Evolutionary conservation across 2,888 invertebrate genomes (phyloP), one percentile per base, ranked within the genome.

Genomic region (Ennomos erosarius): DNA sequence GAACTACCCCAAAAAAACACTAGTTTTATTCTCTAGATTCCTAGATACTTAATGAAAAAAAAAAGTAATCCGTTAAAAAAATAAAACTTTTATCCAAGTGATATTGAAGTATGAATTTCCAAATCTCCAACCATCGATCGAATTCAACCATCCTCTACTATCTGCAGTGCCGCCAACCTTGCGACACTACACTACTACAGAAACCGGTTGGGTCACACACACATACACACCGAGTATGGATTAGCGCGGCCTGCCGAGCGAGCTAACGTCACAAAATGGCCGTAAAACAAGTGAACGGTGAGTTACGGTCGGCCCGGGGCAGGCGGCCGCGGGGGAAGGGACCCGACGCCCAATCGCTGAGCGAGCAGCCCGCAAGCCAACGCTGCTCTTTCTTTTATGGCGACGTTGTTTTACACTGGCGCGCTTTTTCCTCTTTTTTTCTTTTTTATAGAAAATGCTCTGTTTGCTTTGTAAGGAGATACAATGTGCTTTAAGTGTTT

Each of bases 231-330:
- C 73, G 68, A 69, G 82, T 82, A 83, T 86, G 87, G 85, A 87
- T 88, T 87, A 87, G 85, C 84, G 82, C 84, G 86, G 82, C 82
- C 83, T 83, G 89, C 86, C 86, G 84, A 81, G 86, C 86, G 80
- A 79, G 86, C 87, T 85, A 88, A 89, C 91, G 92, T 91, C 91
- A 92, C 91, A 92, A 92, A 89, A 92, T 92, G 85, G 90, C 90
- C 88, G 85, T 92, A 91, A 91, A 91, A 87, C 92, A 90, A 92
- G 91, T 90, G 91, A 92, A 92, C 86, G 90, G 92, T 90, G 92
- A 91, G 92, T 92, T 90, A 92, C 88, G 84, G 88, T 80, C 88
- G 84, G 88, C 80, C 84, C 81, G 81, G 70, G 67, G 74, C 71
- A 76, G 75, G 76, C 66, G 64, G 73, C 71, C 61, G 69, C 63